Percentiles rank a stretch among this genome's conserved stretches.
Evolutionary conservation across 2,888 invertebrate species (phyloP).

Genomic region (Pandemis cinnamomeana): DNA sequence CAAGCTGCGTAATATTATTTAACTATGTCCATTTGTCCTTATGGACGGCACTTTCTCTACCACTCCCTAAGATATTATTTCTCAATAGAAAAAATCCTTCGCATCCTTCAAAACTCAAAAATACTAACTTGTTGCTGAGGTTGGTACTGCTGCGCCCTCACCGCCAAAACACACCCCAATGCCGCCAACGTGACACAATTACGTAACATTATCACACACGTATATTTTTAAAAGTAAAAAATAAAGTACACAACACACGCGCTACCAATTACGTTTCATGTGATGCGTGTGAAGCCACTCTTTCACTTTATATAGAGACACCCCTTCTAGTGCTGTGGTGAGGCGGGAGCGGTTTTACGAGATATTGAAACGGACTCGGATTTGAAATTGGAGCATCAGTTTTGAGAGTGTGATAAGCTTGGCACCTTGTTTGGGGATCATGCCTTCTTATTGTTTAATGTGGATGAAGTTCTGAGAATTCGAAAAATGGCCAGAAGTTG

Average conservation of each 20-base stretch:
- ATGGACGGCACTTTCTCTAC: not conserved
- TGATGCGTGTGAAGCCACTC: constrained; percentile 67
- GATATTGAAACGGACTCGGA: constrained; percentile 45
- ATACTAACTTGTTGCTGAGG: constrained; percentile 71
- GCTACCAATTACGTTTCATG: constrained; percentile 66
- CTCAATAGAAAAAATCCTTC: not conserved
- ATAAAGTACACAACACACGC: constrained; percentile 68
- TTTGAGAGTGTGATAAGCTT: constrained; percentile 17
- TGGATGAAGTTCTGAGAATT: no score
- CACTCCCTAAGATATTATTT: not conserved
- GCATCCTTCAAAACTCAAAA: constrained; percentile 11
- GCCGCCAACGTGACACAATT: constrained; percentile 72
- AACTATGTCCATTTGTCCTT: not conserved
- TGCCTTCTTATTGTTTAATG: no score
- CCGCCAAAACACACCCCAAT: constrained; percentile 70
- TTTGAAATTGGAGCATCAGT: constrained; percentile 41
- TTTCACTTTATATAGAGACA: constrained; percentile 78
- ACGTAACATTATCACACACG: constrained; percentile 76
- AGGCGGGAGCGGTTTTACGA: constrained; percentile 60
- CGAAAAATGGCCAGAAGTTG: no score
- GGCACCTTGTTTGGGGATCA: constrained; percentile 19
- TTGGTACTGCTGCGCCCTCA: constrained; percentile 69
- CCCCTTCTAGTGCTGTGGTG: constrained; percentile 68
- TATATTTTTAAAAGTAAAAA: constrained; percentile 49
- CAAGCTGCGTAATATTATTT: no score